phyloP scores from a whole-genome alignment of 2,797 vertebrate genomes.

The Clangula hyemalis region DNA sequence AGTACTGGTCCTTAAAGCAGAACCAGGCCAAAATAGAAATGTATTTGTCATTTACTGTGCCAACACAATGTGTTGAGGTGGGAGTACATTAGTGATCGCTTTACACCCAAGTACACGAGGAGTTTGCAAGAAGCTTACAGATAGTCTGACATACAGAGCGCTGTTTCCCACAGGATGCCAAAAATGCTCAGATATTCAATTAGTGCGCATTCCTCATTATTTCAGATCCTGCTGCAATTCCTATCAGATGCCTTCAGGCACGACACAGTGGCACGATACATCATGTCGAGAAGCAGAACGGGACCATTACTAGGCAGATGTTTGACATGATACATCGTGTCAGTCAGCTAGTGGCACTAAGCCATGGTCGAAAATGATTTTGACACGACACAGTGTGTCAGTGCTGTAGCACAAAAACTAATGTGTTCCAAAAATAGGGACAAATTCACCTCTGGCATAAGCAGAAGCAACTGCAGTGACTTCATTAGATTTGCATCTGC shows the following conservation, averaged over 20 bases:
- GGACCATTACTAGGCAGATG: conserved; percentile 24
- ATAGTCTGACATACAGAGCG: background rate
- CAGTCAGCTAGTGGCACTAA: background rate
- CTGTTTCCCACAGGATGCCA: background rate
- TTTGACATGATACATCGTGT: background rate
- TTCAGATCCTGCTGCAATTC: background rate
- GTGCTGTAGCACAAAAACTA: background rate
- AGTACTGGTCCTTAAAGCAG: background rate
- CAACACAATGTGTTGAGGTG: background rate
- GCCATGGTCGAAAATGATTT: conserved; percentile 21
- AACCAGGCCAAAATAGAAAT: background rate
- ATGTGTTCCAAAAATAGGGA: conserved; percentile 43
- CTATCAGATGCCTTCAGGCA: background rate
- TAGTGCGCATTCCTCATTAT: background rate
- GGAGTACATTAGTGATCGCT: background rate
- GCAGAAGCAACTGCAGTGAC: conserved; percentile 26
- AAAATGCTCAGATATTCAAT: background rate
- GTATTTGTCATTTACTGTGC: background rate
- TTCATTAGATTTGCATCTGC: conserved; percentile 64
- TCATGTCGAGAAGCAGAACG: background rate
- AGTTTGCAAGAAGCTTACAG: background rate
- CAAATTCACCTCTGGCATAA: conserved; percentile 57
- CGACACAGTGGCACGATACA: background rate
- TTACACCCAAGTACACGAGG: background rate
- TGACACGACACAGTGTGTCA: conserved; percentile 28